Percentiles rank a stretch among this genome's conserved stretches.
Conservation (phyloP, 1,140 invertebrate genomes). For the Wiebesia pumilae region DNA sequence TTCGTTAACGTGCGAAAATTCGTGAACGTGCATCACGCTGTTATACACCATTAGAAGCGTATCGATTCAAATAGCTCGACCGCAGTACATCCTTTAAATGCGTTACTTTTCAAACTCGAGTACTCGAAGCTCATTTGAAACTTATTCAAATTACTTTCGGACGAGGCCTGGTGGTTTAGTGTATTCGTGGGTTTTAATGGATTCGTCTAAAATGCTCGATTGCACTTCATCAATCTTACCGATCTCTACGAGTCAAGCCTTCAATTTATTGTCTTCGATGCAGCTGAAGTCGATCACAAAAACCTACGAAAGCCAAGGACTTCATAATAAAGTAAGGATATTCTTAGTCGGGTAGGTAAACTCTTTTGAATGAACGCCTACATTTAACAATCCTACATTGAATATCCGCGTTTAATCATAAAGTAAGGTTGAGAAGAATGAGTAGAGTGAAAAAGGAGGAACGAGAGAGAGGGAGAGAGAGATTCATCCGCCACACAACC, state of each 20-base stretch:
- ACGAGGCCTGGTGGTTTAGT: conserved; percentile 9
- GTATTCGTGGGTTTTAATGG: conserved; percentile 39
- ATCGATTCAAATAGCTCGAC: too few relatives aligned
- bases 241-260: neutral
- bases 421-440: conserved; percentile 2
- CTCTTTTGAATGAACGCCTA: conserved; percentile 41
- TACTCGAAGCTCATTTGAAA: too few relatives aligned
- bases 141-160: too few relatives aligned
- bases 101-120: neutral
- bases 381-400: neutral
- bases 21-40: too few relatives aligned
- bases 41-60: too few relatives aligned
- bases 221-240: conserved; percentile 45
- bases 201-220: conserved; percentile 16
- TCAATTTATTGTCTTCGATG: conserved; percentile 17
- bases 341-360: conserved; percentile 9
- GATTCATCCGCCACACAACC: neutral
- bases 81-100: neutral
- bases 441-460: neutral
- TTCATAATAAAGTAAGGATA: neutral
- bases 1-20: too few relatives aligned
- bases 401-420: conserved; percentile 42
- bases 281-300: neutral
- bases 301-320: neutral
- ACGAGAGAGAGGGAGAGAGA: neutral